Conservation (phyloP, 2,888 invertebrate species). For the Ernsta delagoae region DNA sequence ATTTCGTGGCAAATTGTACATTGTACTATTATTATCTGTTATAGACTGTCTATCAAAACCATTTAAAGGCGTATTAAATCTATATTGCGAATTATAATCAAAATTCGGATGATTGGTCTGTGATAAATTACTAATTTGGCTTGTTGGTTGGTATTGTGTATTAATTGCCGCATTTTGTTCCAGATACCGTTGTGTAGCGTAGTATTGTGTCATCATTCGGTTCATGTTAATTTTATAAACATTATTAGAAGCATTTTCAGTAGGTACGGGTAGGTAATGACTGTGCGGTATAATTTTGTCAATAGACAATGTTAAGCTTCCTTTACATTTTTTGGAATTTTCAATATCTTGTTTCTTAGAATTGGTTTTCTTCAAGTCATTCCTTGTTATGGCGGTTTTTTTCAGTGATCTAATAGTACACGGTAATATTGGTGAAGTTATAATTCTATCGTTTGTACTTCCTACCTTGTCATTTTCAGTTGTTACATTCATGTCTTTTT, state of each 20-base stretch:
- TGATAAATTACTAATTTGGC: background rate
- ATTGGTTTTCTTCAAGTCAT: background rate
- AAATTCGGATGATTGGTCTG: background rate
- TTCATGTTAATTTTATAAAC: background rate
- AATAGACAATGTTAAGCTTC: conserved; percentile 14
- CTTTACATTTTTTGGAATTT: background rate
- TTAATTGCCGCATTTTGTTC: background rate
- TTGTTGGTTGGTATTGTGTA: background rate
- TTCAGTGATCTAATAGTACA: conserved; percentile 3
- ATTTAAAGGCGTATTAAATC: background rate
- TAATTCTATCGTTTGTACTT: conserved; percentile 10
- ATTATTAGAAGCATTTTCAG: background rate
- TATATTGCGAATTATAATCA: background rate
- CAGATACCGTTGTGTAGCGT: background rate
- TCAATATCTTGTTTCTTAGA: background rate
- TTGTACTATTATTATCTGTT: background rate
- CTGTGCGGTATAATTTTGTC: conserved; percentile 38
- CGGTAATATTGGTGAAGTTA: conserved; percentile 26
- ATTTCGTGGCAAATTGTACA: conserved; percentile 2
- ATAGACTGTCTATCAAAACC: background rate
- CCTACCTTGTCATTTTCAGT: background rate
- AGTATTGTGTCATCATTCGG: background rate
- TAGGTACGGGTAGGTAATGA: conserved; percentile 14
- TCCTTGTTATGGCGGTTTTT: conserved; percentile 2
- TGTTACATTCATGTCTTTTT: background rate